Evolutionary conservation across 1,140 invertebrate genomes (phyloP).

Genomic region (Charaxes varanes): DNA sequence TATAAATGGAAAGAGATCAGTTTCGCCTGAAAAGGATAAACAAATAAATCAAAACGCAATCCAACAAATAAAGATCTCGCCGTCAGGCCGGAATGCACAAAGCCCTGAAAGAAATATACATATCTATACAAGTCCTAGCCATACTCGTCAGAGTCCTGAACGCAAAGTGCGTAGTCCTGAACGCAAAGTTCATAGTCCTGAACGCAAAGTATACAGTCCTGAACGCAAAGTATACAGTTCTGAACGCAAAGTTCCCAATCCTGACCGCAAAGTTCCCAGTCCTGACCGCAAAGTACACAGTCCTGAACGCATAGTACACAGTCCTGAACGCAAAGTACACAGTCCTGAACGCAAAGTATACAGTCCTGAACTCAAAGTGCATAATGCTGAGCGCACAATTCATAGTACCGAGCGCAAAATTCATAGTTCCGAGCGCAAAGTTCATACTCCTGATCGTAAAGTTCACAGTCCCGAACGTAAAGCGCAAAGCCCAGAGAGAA

Average conservation of each 20-base stretch:
- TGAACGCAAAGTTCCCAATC: slow-evolving; percentile 9
- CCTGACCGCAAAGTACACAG: slow-evolving; percentile 18
- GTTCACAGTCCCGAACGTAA: slow-evolving; percentile 16
- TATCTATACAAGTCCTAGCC: too few species aligned
- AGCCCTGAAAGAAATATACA: not conserved
- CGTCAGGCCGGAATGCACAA: not conserved
- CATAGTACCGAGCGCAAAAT: slow-evolving; percentile 12
- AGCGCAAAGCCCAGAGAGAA: slow-evolving; percentile 16
- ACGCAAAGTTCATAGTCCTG: too few species aligned
- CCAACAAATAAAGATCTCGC: slow-evolving; percentile 8
- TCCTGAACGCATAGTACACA: slow-evolving; percentile 12
- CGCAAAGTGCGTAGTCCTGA: not conserved
- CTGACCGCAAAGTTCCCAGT: slow-evolving; percentile 25
- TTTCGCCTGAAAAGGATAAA: slow-evolving; percentile 44
- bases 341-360: slow-evolving; percentile 6
- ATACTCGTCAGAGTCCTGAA: too few species aligned
- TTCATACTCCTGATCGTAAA: slow-evolving; percentile 24
- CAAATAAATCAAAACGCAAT: slow-evolving; percentile 12
- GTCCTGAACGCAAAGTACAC: slow-evolving; percentile 25
- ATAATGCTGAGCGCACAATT: slow-evolving; percentile 10
- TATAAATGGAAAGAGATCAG: slow-evolving; percentile 45
- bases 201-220: too few species aligned
- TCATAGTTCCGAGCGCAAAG: slow-evolving; percentile 15
- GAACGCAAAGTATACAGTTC: slow-evolving; percentile 16
- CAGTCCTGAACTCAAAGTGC: slow-evolving; percentile 4